These are phyloP conservation scores for Pterocles burchelli DNA, from an alignment of 2,113 vertebrate genomes.

Conservation along the genomic window DNA sequence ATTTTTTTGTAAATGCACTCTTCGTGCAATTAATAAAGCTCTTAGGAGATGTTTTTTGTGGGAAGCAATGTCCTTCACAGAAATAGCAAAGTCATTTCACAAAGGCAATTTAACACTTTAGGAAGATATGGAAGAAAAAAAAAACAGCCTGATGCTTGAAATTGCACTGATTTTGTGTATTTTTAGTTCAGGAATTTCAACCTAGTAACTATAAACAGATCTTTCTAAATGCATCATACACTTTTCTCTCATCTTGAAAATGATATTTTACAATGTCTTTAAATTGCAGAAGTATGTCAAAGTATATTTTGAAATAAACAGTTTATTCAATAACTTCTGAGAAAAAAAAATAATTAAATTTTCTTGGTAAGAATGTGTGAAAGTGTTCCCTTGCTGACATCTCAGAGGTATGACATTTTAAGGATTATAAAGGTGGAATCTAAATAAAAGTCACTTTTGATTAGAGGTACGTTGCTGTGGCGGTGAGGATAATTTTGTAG, in stretches of 20 bases:
- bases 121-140: not conserved
- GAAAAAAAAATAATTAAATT: not conserved
- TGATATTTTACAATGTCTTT: not conserved
- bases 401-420: not conserved
- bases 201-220: not conserved
- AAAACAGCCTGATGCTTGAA: not conserved
- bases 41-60: not conserved
- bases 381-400: not conserved
- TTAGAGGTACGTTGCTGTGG: not conserved
- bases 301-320: conserved; percentile 5
- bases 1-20: not conserved
- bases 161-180: not conserved
- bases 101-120: not conserved
- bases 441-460: not conserved
- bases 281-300: not conserved
- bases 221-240: not conserved
- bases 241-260: not conserved
- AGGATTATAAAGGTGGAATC: not conserved
- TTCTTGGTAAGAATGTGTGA: not conserved
- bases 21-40: conserved; percentile 7
- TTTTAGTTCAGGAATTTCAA: conserved; percentile 17
- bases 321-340: not conserved
- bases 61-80: not conserved
- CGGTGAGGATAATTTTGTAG: not conserved
- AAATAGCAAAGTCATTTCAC: not conserved